Percentiles rank a stretch among this genome's conserved stretches.
Conservation (phyloP, 1,140 invertebrate genomes). For the Paracyclopina nana region DNA sequence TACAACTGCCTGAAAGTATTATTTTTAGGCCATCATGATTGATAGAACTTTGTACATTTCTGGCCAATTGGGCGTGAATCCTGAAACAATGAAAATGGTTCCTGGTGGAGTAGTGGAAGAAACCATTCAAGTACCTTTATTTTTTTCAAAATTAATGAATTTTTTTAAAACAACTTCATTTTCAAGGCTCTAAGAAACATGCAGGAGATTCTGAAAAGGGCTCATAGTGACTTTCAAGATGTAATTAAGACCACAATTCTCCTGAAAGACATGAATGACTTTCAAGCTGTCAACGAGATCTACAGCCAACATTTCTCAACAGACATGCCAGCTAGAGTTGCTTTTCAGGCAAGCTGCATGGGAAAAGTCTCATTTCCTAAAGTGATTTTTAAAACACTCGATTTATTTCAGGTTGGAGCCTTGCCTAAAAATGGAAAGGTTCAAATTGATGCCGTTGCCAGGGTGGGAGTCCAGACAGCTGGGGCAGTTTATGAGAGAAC, state of each 20-base stretch:
- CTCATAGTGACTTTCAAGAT: not conserved
- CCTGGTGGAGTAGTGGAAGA: slow-evolving; percentile 46
- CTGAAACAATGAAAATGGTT: slow-evolving; percentile 40
- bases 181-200: slow-evolving; percentile 45
- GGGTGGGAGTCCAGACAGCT: no score
- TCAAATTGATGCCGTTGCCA: no score
- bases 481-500: no score
- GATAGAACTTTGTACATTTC: slow-evolving; percentile 65
- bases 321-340: slow-evolving; percentile 50
- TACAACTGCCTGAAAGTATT: no score
- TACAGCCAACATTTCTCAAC: slow-evolving; percentile 59
- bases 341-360: no score
- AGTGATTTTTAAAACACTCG: no score
- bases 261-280: slow-evolving; percentile 56
- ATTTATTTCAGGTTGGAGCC: no score
- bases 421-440: no score
- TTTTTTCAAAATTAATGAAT: not conserved
- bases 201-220: slow-evolving; percentile 40
- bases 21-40: slow-evolving; percentile 55
- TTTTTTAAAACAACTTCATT: not conserved
- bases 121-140: slow-evolving; percentile 41
- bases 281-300: slow-evolving; percentile 52
- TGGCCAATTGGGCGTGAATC: slow-evolving; percentile 56
- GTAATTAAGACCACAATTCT: slow-evolving; percentile 33
- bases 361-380: no score